Conservation (phyloP, 2,113 vertebrate genomes). For the Onychostruthus taczanowskii region DNA sequence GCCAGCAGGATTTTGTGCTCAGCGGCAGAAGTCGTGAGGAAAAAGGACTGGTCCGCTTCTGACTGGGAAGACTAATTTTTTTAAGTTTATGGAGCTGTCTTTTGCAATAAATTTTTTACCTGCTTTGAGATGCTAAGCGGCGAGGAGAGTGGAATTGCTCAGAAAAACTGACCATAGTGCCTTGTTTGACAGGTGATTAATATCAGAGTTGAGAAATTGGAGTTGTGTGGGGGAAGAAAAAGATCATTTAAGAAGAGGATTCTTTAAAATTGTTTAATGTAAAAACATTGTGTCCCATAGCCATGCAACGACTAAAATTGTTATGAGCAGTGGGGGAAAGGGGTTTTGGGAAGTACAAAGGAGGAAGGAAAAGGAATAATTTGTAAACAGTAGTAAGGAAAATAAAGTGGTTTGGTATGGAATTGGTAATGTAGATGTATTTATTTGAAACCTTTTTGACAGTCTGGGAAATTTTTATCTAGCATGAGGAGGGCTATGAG, state of each 20-base stretch:
- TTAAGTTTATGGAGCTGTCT: neutral
- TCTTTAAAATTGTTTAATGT: neutral
- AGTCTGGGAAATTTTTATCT: neutral
- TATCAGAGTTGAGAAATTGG: neutral
- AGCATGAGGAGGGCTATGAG: neutral
- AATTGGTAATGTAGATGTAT: neutral
- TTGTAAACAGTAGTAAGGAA: neutral
- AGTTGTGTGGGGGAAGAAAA: neutral
- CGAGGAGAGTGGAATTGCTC: neutral
- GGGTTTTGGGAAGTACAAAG: neutral
- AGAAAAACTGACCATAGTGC: neutral
- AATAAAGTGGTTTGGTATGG: neutral
- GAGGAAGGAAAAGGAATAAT: neutral
- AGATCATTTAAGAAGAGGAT: neutral
- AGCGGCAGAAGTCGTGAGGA: neutral
- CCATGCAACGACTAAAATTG: neutral
- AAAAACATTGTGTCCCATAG: neutral
- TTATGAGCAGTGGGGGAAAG: neutral
- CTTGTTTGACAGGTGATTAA: conserved; percentile 35
- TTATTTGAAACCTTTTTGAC: neutral
- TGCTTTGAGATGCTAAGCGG: neutral
- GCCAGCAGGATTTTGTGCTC: neutral
- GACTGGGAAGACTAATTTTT: neutral
- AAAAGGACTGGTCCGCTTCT: neutral
- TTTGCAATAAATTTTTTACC: neutral